Evolutionary conservation across 2,113 vertebrate genomes (phyloP).

Genomic region (Hydrochoerus hydrochaeris): DNA sequence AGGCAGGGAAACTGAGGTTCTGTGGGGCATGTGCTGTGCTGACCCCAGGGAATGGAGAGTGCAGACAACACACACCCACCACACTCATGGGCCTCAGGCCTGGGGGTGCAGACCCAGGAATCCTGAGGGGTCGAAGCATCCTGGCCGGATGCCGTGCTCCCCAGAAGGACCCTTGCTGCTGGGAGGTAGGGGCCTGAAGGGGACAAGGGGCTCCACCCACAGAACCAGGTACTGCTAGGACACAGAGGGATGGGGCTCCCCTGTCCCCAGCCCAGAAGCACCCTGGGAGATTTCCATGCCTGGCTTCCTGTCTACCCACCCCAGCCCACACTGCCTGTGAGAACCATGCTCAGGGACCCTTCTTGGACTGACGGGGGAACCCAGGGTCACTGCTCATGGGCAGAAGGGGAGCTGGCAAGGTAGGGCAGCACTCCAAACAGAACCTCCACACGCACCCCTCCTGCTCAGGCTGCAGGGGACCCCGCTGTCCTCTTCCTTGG

Average conservation of each 20-base stretch:
- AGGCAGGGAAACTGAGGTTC: neutral
- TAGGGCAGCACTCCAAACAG: neutral
- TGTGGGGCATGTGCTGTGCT: fast-evolving
- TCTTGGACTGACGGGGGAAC: neutral
- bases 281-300: neutral
- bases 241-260: neutral
- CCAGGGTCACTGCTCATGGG: neutral
- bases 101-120: neutral
- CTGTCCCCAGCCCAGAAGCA: neutral
- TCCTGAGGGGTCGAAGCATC: fast-evolving
- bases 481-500: neutral
- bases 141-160: neutral
- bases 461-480: neutral
- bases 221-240: neutral
- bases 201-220: neutral
- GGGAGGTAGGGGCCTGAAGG: neutral
- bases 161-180: neutral
- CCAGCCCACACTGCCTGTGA: neutral
- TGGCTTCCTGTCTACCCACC: fast-evolving
- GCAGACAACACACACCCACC: fast-evolving
- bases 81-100: fast-evolving
- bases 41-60: fast-evolving
- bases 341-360: neutral
- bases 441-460: neutral
- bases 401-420: neutral